Percentiles rank a stretch among this genome's conserved stretches.
Conservation (phyloP, 2,888 invertebrate species). For the Macrosiphum euphorbiae region DNA sequence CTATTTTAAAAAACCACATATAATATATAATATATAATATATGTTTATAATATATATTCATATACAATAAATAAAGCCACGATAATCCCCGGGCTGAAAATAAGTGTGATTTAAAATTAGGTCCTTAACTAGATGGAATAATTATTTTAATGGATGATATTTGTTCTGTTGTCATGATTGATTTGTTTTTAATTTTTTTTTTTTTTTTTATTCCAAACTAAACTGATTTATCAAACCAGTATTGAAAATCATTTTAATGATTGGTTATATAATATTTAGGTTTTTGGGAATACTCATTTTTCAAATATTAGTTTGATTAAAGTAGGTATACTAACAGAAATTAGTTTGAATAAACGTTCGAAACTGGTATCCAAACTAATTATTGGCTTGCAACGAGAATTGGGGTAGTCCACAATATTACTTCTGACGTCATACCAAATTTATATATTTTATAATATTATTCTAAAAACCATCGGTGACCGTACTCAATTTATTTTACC, state of each 20-base stretch:
- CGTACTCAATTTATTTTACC: not conserved
- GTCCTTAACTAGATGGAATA: not conserved
- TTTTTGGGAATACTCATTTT: not conserved
- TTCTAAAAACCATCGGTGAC: not conserved
- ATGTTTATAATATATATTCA: not conserved
- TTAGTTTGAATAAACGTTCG: not conserved
- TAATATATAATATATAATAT: too few species aligned
- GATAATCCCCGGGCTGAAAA: not conserved
- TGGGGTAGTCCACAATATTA: not conserved
- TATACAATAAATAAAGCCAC: not conserved
- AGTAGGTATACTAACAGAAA: not conserved
- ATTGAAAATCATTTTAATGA: not conserved
- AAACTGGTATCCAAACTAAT: not conserved
- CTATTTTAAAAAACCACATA: too few species aligned
- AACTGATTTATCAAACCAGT: not conserved
- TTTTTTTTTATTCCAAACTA: not conserved
- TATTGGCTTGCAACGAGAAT: not conserved
- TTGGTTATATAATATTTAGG: not conserved
- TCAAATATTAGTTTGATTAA: not conserved
- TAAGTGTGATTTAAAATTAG: not conserved
- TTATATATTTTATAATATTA: not conserved
- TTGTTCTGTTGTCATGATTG: not conserved
- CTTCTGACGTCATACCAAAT: not conserved
- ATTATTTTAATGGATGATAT: not conserved
- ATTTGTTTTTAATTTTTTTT: not conserved